phyloP scores from a whole-genome alignment of 2,888 invertebrate species.

The Parasteatoda lunata region DNA sequence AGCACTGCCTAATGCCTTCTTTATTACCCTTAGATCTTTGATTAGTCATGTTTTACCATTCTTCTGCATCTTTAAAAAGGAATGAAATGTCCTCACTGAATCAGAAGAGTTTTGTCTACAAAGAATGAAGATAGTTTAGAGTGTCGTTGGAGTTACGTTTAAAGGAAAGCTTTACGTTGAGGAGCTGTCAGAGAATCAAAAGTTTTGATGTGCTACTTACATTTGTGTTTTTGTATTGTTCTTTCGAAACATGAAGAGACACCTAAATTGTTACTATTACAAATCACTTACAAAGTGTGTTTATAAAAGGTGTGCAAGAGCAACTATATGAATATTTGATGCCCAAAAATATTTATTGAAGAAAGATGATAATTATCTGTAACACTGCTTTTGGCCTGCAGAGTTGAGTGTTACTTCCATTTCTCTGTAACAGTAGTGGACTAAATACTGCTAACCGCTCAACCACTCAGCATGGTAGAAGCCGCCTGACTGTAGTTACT shows the following conservation, averaged over 20 bases:
- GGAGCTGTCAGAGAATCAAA: background rate
- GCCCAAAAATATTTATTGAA: background rate
- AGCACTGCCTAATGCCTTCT: conserved; percentile 5
- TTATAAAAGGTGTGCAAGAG: conserved; percentile 8
- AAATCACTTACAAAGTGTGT: conserved; percentile 3
- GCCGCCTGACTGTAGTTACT: conserved; percentile 11
- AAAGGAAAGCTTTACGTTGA: background rate
- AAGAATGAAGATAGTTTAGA: background rate
- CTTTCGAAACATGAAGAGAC: background rate
- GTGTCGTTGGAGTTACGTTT: background rate
- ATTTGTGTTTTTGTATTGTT: conserved; percentile 2
- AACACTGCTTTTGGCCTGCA: conserved; percentile 13
- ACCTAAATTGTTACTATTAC: background rate
- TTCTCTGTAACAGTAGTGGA: background rate
- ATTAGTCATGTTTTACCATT: conserved; percentile 5
- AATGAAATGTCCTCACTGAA: background rate
- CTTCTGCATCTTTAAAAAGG: background rate
- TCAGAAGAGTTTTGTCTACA: background rate
- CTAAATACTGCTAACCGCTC: conserved; percentile 11
- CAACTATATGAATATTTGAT: background rate
- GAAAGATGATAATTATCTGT: background rate
- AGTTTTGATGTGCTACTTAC: conserved; percentile 1
- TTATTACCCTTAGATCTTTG: background rate
- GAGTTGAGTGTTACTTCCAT: conserved; percentile 5
- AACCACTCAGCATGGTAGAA: conserved; percentile 35